These are phyloP conservation scores for Scaptomyza cyrtandrae DNA, from an alignment of 2,888 invertebrate species.

Conservation along the genomic window DNA sequence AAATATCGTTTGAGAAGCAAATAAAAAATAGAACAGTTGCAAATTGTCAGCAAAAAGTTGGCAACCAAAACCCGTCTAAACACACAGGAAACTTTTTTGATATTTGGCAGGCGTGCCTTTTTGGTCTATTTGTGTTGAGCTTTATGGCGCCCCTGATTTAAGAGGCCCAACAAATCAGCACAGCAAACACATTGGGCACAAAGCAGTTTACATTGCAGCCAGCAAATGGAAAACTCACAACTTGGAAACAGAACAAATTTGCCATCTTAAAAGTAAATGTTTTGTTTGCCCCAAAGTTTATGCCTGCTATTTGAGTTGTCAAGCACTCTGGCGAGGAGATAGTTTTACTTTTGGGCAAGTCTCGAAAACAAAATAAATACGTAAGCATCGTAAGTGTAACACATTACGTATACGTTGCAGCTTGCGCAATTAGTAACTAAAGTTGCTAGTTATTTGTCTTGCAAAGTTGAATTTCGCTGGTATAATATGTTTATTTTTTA, in stretches of 20 bases:
- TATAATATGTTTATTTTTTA: too few species aligned
- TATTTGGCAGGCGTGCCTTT: conserved; percentile 44
- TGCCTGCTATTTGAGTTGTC: conserved; percentile 44
- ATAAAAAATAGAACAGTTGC: conserved; percentile 54
- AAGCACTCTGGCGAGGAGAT: conserved; percentile 29
- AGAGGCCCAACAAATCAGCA: conserved; percentile 14
- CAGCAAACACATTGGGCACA: conserved; percentile 38
- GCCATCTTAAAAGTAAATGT: conserved; percentile 31
- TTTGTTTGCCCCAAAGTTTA: conserved; percentile 43
- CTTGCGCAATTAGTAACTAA: conserved; percentile 9
- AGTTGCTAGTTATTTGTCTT: conserved; percentile 3
- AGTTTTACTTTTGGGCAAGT: conserved; percentile 15
- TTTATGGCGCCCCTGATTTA: conserved; percentile 53
- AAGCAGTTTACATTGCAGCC: conserved; percentile 36
- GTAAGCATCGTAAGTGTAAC: not conserved
- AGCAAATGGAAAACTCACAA: conserved; percentile 17
- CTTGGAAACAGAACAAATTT: conserved; percentile 23
- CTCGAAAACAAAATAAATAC: conserved; percentile 10
- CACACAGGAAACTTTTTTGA: conserved; percentile 23
- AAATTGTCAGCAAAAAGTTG: conserved; percentile 71
- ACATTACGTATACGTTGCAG: conserved; percentile 14
- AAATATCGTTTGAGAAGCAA: conserved; percentile 53
- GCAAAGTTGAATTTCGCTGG: not conserved
- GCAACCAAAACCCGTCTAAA: conserved; percentile 29
- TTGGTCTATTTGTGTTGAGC: conserved; percentile 46